These are phyloP conservation scores for Phalanger gymnotis DNA, from an alignment of 2,797 vertebrate genomes.

Conservation along the genomic window DNA sequence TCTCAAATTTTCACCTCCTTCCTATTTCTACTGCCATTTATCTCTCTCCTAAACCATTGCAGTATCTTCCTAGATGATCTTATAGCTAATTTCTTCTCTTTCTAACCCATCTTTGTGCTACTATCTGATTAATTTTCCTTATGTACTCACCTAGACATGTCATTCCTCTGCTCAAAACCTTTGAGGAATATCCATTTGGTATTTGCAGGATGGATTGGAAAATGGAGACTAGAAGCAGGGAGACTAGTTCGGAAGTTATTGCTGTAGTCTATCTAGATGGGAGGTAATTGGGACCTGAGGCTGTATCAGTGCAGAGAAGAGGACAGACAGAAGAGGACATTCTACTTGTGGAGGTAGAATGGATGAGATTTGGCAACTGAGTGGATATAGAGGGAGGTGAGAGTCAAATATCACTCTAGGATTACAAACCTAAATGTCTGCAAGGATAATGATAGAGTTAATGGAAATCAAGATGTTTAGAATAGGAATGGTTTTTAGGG, in stretches of 20 bases:
- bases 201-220: neutral
- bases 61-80: neutral
- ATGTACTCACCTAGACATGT: neutral
- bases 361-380: neutral
- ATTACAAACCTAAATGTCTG: neutral
- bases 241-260: neutral
- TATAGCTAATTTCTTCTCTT: neutral
- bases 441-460: neutral
- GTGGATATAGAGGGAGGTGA: neutral
- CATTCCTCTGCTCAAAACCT: neutral
- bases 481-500: neutral
- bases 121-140: neutral
- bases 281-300: neutral
- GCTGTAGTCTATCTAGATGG: neutral
- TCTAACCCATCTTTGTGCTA: neutral
- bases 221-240: neutral
- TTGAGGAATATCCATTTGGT: neutral
- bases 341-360: neutral
- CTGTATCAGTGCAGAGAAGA: neutral
- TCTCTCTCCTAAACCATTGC: neutral
- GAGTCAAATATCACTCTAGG: neutral
- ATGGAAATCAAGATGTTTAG: neutral
- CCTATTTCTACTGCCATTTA: neutral
- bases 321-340: too few species aligned
- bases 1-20: neutral